These are phyloP conservation scores for Henicopernis longicauda DNA, from an alignment of 2,113 vertebrate species.

Conservation along the genomic window DNA sequence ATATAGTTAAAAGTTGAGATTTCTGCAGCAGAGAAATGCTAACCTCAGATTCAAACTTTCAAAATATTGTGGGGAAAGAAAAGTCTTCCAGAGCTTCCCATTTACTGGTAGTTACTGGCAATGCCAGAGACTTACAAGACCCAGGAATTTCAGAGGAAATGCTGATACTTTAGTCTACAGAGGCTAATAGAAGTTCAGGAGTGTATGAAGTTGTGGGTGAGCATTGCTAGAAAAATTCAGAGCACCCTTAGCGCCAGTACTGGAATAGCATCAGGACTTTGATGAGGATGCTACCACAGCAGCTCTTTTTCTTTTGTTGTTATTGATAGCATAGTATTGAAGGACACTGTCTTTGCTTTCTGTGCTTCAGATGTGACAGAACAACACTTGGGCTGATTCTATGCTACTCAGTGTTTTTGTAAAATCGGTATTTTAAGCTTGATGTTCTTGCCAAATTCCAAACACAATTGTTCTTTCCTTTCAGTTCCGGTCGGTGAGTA, in stretches of 20 bases:
- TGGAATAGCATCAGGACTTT: not conserved
- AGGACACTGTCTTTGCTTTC: not conserved
- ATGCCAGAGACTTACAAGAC: not conserved
- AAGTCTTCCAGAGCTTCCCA: not conserved
- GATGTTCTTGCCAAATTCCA: not conserved
- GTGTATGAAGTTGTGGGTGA: rapidly evolving
- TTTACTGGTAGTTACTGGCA: not conserved
- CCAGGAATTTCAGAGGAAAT: not conserved
- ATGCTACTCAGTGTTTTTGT: not conserved
- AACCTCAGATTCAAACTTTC: not conserved
- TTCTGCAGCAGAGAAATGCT: not conserved
- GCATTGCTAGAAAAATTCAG: not conserved
- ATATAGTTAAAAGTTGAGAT: not conserved
- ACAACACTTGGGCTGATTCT: not conserved
- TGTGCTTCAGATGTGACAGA: not conserved
- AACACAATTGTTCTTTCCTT: not conserved
- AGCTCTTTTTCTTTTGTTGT: not conserved
- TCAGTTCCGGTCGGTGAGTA: not conserved
- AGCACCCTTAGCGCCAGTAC: not conserved
- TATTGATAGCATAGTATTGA: not conserved
- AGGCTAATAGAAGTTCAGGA: not conserved
- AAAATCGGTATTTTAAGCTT: not conserved
- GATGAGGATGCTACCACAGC: not conserved
- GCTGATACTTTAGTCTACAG: not conserved
- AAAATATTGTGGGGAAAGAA: not conserved